Conservation (phyloP, 23 tunicate species). For the Halocynthia aurantium region DNA sequence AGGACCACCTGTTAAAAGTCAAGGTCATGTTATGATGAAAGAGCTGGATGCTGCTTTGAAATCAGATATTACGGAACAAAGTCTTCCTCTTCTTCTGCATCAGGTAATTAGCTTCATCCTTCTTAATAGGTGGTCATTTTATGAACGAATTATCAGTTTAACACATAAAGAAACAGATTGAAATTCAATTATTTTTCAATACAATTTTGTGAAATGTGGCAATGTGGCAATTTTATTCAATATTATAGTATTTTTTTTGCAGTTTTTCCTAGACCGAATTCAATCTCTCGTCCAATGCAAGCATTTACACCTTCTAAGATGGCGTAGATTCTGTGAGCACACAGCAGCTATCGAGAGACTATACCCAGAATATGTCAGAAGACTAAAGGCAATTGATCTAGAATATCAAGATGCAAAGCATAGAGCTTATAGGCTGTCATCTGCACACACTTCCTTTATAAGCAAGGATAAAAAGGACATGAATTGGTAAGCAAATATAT, state of each 20-base stretch:
- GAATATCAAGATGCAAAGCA: slow-evolving; percentile 62
- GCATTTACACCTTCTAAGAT: slow-evolving; percentile 78
- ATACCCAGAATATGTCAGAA: slow-evolving; percentile 31
- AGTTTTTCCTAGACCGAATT: slow-evolving; percentile 72
- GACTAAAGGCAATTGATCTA: slow-evolving; percentile 47
- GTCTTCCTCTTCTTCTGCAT: slow-evolving; percentile 58
- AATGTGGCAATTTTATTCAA: background rate
- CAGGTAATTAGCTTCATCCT: slow-evolving; percentile 22
- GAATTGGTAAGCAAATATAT: slow-evolving; percentile 23
- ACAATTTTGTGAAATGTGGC: too few relatives aligned
- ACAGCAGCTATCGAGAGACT: slow-evolving; percentile 72
- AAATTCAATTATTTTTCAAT: too few relatives aligned
- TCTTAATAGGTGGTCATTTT: too few relatives aligned
- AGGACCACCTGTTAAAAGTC: slow-evolving; percentile 45
- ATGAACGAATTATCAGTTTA: too few relatives aligned
- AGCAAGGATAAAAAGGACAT: slow-evolving; percentile 29
- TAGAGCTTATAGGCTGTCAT: slow-evolving; percentile 50
- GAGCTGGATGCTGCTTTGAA: slow-evolving; percentile 59
- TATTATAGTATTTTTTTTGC: background rate
- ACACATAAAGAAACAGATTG: too few relatives aligned
- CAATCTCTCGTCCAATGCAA: slow-evolving; percentile 80
- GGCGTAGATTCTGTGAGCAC: slow-evolving; percentile 84
- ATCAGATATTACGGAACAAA: slow-evolving; percentile 49
- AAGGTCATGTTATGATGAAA: slow-evolving; percentile 51
- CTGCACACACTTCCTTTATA: slow-evolving; percentile 44